These are phyloP conservation scores for Aleiodes sp. DNA, from an alignment of 1,140 invertebrate genomes.

Conservation along the genomic window DNA sequence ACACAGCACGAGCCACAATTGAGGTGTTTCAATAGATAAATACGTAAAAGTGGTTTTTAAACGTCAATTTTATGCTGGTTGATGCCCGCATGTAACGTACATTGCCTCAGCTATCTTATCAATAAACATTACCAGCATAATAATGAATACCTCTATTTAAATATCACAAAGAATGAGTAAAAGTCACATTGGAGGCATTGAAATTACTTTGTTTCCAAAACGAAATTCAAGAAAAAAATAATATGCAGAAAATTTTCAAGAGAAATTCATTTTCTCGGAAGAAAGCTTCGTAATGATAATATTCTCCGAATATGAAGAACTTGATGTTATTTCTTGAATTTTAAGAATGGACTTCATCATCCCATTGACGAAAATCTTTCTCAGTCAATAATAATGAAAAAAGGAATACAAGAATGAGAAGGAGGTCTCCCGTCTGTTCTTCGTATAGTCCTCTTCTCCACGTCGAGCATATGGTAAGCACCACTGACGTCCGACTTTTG, in stretches of 20 bases:
- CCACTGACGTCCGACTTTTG: slow-evolving; percentile 39
- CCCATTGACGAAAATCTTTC: neutral
- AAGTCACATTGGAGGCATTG: neutral
- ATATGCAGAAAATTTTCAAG: too few relatives aligned
- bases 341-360: neutral
- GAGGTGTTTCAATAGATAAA: neutral
- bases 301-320: too few relatives aligned
- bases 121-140: slow-evolving; percentile 57
- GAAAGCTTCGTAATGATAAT: too few relatives aligned
- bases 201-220: neutral
- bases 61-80: slow-evolving; percentile 29
- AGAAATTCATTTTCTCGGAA: too few relatives aligned
- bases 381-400: neutral
- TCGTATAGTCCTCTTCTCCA: neutral
- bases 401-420: neutral
- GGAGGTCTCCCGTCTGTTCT: slow-evolving; percentile 15
- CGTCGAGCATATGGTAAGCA: slow-evolving; percentile 50
- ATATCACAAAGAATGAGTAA: neutral
- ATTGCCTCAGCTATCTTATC: slow-evolving; percentile 48
- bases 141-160: slow-evolving; percentile 4
- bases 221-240: slow-evolving; percentile 6
- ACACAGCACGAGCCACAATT: neutral
- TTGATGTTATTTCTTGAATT: neutral
- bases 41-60: neutral
- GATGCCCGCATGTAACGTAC: slow-evolving; percentile 28